These are phyloP conservation scores for Periplaneta americana DNA, from an alignment of 1,140 invertebrate species.

Conservation along the genomic window DNA sequence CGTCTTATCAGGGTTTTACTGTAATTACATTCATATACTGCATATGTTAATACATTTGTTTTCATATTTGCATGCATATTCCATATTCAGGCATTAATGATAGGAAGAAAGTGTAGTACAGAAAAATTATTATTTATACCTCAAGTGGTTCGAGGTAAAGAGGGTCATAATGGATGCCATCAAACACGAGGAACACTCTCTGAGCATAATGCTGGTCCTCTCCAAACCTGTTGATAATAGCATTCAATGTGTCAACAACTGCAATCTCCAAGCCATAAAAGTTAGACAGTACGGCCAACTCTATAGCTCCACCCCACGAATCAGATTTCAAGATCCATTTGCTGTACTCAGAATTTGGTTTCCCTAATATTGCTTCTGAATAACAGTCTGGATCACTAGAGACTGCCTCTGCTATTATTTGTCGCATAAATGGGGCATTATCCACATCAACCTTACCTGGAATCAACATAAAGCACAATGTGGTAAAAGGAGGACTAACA, in stretches of 20 bases:
- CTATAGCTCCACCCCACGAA: conserved; percentile 95
- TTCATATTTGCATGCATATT: too few relatives aligned
- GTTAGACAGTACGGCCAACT: conserved; percentile 81
- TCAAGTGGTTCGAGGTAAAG: conserved; percentile 73
- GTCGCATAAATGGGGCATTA: conserved; percentile 66
- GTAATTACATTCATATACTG: too few relatives aligned
- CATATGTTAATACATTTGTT: too few relatives aligned
- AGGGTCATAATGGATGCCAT: conserved; percentile 96
- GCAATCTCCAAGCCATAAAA: conserved; percentile 90
- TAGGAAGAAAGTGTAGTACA: too few relatives aligned
- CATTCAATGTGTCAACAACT: conserved; percentile 87
- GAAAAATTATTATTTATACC: conserved; percentile 38
- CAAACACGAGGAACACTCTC: conserved; percentile 86
- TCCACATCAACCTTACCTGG: conserved; percentile 67
- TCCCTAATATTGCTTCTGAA: conserved; percentile 81
- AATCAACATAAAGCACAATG: background rate
- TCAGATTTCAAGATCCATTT: conserved; percentile 76
- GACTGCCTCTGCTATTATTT: conserved; percentile 82
- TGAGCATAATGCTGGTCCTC: conserved; percentile 83
- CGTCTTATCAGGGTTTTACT: too few relatives aligned
- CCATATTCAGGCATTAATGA: too few relatives aligned
- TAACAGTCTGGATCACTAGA: conserved; percentile 68
- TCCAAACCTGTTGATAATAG: conserved; percentile 87
- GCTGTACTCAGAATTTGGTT: conserved; percentile 81
- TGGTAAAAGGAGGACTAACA: background rate